phyloP scores from a whole-genome alignment of 2,797 vertebrate genomes.

The Diplodus puntazzo region DNA sequence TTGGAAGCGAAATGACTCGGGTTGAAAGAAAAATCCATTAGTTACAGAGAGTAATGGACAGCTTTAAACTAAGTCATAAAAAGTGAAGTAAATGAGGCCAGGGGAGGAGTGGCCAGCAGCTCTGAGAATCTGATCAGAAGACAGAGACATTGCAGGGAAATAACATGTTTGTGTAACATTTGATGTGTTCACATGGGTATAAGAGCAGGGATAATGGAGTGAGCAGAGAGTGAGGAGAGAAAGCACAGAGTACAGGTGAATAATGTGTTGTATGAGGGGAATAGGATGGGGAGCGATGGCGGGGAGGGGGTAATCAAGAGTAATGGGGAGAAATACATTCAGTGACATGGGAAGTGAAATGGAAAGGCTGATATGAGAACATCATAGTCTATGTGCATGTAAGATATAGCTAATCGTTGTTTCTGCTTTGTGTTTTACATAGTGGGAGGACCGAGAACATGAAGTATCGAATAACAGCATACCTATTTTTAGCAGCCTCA shows the following conservation, averaged over 20 bases:
- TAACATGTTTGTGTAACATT: slow-evolving; percentile 1
- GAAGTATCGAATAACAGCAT: slow-evolving; percentile 39
- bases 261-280: slow-evolving; percentile 3
- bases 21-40: slow-evolving; percentile 27
- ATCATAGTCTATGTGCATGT: not conserved
- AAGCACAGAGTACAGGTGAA: not conserved
- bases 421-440: slow-evolving; percentile 25
- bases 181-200: slow-evolving; percentile 21
- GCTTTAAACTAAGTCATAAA: not conserved
- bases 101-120: not conserved
- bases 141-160: not conserved
- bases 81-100: not conserved
- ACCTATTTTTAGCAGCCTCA: slow-evolving; percentile 48
- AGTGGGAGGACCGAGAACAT: slow-evolving; percentile 40
- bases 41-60: slow-evolving; percentile 18
- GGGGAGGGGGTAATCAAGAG: slow-evolving; percentile 29
- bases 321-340: slow-evolving; percentile 32
- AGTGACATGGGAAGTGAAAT: slow-evolving; percentile 22
- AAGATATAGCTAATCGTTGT: slow-evolving; percentile 24
- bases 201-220: slow-evolving; percentile 15
- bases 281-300: slow-evolving; percentile 1
- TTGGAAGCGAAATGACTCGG: not conserved
- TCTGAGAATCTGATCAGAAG: not conserved
- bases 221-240: not conserved
- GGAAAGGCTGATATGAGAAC: slow-evolving; percentile 8